Evolutionary conservation across 2,888 invertebrate species (phyloP), one percentile per base, ranked within the genome.

Genomic region (Papilio elwesi): DNA sequence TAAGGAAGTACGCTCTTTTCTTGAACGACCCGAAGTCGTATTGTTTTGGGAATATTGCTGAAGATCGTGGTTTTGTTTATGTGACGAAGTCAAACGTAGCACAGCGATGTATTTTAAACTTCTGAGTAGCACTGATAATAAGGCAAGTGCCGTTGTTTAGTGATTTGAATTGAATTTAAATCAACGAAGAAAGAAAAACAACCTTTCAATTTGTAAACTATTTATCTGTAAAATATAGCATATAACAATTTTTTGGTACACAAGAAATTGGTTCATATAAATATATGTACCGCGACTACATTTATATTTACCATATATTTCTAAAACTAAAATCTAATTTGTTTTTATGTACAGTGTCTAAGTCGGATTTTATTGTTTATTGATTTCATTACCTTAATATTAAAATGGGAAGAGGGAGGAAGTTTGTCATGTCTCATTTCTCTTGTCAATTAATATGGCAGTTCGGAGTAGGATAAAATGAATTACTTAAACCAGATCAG

Each of bases 401-500:
- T 55, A 55, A 5, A 55, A 11, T 26, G 36, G 36, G 43, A 36
- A 36, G 9, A 4, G 4, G 12, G 26, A 12, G 6, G 12, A 57
- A 13, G 7, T 57, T 11, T 36, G 6, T 43, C 5, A 43, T 43
- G 6, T 43, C 43, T 43, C 9, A 9, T 36, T 15, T 57, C 6
- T 57, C 26, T 6, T 13, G 49, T 43, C 26, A 36, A 15, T 62
- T 43, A 15, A 62, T 62, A 62, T 62, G 59, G 59, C 59, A n/a
- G n/a, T 62, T 62, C 10, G 43, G 15, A 62, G 59, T 43, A 62
- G 38, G 43, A 43, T 43, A 15, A 62, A 62, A 62, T 15, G 47
- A 70, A 62, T 63, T 62, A 67, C 68, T 71, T 69, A 75, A 66
- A 64, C 51, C 70, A 69, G 62, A 64, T 76, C 68, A 80, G 82